phyloP scores from a whole-genome alignment of 2,113 vertebrate genomes.

The Machaerirhynchus nigripectus region DNA sequence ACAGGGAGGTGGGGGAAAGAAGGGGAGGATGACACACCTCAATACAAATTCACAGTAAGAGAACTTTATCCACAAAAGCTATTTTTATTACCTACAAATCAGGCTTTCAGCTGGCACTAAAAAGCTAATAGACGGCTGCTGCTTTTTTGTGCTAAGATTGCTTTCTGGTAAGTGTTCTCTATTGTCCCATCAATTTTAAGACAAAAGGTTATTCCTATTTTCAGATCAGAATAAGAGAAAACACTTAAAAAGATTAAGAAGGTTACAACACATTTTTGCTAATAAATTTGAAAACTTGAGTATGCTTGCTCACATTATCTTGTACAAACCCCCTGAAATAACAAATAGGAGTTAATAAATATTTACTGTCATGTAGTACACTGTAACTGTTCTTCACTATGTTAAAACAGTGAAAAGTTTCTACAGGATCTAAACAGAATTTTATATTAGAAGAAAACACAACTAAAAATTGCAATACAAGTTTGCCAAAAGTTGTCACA shows the following conservation, averaged over 20 bases:
- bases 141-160: not conserved
- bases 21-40: not conserved
- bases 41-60: not conserved
- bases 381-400: not conserved
- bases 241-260: not conserved
- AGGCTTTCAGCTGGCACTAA: not conserved
- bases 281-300: not conserved
- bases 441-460: not conserved
- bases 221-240: not conserved
- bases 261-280: not conserved
- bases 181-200: not conserved
- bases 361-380: not conserved
- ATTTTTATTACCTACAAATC: slow-evolving; percentile 5
- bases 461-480: not conserved
- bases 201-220: not conserved
- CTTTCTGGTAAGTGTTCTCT: not conserved
- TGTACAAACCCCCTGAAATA: not conserved
- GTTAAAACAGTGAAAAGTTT: not conserved
- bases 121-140: not conserved
- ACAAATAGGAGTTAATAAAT: not conserved
- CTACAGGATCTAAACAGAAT: not conserved
- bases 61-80: not conserved
- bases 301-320: not conserved
- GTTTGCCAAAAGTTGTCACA: not conserved
- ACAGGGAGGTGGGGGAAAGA: not conserved